These are phyloP conservation scores for Polia nebulosa DNA, from an alignment of 2,888 invertebrate genomes.

Conservation along the genomic window DNA sequence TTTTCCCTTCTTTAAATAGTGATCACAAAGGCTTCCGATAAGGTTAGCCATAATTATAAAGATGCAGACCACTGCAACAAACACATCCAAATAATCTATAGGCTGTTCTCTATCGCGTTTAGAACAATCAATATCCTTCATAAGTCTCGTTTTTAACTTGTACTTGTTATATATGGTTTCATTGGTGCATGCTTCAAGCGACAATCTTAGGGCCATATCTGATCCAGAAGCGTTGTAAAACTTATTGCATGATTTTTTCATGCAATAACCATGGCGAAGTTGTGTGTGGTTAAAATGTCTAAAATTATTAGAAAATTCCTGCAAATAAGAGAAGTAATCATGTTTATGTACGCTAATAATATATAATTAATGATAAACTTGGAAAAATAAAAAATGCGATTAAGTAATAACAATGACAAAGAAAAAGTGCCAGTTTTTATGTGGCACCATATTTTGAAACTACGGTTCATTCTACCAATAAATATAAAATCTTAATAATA, in stretches of 20 bases:
- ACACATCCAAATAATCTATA: slow-evolving; percentile 39
- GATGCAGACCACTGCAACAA: slow-evolving; percentile 30
- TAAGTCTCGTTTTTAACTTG: slow-evolving; percentile 50
- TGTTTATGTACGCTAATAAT: neutral
- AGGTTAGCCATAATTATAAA: slow-evolving; percentile 44
- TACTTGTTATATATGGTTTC: slow-evolving; percentile 53
- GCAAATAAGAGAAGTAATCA: slow-evolving; percentile 54
- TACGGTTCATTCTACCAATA: neutral
- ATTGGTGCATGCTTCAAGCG: slow-evolving; percentile 61
- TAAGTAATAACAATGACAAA: no score
- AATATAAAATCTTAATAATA: neutral
- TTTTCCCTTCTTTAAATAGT: slow-evolving; percentile 8
- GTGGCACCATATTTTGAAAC: no score
- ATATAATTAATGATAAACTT: neutral
- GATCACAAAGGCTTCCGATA: slow-evolving; percentile 50
- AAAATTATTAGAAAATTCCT: slow-evolving; percentile 79
- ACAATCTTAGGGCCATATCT: slow-evolving; percentile 37
- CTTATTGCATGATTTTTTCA: slow-evolving; percentile 76
- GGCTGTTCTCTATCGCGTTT: slow-evolving; percentile 13
- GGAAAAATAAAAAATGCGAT: no score
- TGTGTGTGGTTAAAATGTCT: slow-evolving; percentile 83
- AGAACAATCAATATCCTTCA: slow-evolving; percentile 40
- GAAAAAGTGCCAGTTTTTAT: no score
- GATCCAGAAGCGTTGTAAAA: slow-evolving; percentile 61
- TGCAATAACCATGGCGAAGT: slow-evolving; percentile 80